These are phyloP conservation scores for Poecile atricapillus DNA, from an alignment of 2,113 vertebrate genomes.

Conservation along the genomic window DNA sequence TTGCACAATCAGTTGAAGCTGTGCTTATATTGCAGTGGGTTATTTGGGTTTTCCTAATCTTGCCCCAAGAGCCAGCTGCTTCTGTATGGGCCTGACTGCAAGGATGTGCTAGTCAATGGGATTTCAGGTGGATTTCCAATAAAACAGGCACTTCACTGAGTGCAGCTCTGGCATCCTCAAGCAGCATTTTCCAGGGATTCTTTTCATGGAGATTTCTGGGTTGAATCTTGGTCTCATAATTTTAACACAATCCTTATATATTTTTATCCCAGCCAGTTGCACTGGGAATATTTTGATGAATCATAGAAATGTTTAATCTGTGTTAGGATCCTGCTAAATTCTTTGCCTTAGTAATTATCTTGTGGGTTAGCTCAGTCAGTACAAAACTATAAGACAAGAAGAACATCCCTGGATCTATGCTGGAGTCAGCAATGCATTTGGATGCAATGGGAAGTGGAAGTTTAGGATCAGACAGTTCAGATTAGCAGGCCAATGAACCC, in stretches of 20 bases:
- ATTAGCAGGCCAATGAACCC: slow-evolving; percentile 26
- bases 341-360: slow-evolving; percentile 29
- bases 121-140: background rate
- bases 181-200: background rate
- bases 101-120: background rate
- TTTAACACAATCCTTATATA: slow-evolving; percentile 1
- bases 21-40: background rate
- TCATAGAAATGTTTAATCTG: slow-evolving; percentile 26
- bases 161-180: background rate
- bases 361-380: slow-evolving; percentile 4
- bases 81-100: background rate
- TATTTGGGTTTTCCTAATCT: background rate
- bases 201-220: background rate
- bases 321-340: slow-evolving; percentile 32
- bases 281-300: slow-evolving; percentile 23
- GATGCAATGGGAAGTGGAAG: slow-evolving; percentile 45
- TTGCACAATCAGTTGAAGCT: background rate
- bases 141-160: background rate
- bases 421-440: slow-evolving; percentile 10
- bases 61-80: background rate
- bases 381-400: slow-evolving; percentile 27
- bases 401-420: background rate
- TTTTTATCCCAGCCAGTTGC: slow-evolving; percentile 26
- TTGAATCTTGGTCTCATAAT: background rate
- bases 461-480: slow-evolving; percentile 37